Base-by-base conservation (phyloP, 2,113 vertebrate species). In the Panthera tigris region DNA sequence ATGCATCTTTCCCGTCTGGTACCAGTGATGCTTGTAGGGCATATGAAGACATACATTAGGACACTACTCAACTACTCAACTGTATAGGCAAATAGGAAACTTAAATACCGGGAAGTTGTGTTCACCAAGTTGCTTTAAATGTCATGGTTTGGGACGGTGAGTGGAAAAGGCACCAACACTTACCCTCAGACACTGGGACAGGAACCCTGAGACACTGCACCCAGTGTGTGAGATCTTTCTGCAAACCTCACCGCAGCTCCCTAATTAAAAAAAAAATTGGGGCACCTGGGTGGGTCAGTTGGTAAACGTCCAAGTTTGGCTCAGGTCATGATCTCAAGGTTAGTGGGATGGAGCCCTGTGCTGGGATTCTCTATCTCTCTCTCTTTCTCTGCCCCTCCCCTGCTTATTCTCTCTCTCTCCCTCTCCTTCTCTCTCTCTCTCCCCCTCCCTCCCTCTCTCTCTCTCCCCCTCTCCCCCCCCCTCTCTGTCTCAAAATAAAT, bases 71-170 rank as follows among this genome's bases (percentile, higher is more conserved):
- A 69, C 27, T 29, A 29, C 33, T 31, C 33, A 90, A 27, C 11
- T 36, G 25, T 55, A 50, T 4, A 88, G 81, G 29, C 52, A 61
- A 89, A n/a, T 39, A 71, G 90, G 50, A 87, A 93, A 29, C n/a
- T 86, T 69, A 48, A 48, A 52, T 41, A 63, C 50, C 52, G 21
- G 36, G 45, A 39, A 25, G 3, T 7, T 63, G 55, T 71, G 65
- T 81, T 92, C 84, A 52, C 52, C 36, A 66, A 63, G 21, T 41
- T 63, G 73, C 9, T 76, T 55, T 76, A 36, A 50, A 41, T 27
- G 78, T n/a, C 45, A 84, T 3, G 18, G 29, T 88, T 55, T 55
- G 48, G 55, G 90, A 65, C 68, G 36, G 4, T 52, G 33, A 48
- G 52, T 39, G 48, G 52, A 33, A 69, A 80, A 83, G 36, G 18